Evolutionary conservation across 2,113 vertebrate species (phyloP), one percentile per base, ranked within the genome.

Genomic region (Neolamprologus variostigma): DNA sequence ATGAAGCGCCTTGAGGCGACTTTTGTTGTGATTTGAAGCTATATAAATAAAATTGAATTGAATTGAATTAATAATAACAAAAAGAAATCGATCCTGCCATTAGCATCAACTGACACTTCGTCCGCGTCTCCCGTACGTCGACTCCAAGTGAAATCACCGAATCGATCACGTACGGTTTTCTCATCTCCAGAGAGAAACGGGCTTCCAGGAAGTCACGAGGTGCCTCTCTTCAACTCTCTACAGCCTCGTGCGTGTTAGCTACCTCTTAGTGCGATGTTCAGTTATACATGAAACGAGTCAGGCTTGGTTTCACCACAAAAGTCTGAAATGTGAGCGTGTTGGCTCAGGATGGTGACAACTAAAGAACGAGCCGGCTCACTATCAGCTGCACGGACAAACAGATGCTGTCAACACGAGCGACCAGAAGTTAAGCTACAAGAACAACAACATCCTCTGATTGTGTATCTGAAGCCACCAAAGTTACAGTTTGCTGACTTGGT

Each of bases 121-220:
- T n/a, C n/a, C n/a, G n/a, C n/a, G n/a, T n/a, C n/a, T n/a, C n/a
- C 31, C 23, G 53, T 10, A 2, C 19, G 59, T 26, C 2, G 5
- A 50, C 66, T 61, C n/a, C 66, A 82, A 26, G 57, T 84, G 80
- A 73, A 82, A 89, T 73, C 82, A 55, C 8, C 3, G 7, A 79
- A 86, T 91, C 47, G 8, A 89, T 89, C 2, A 5, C 6, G 9
- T 35, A 28, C 66, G 33, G 81, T 66, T 55, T 83, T 79, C 28
- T 35, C 47, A 26, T 54, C 57, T 42, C 28, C 6, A 2, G 68
- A 37, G 82, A 90, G 11, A 71, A 19, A 31, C 23, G 2, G 8
- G 47, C 85, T 87, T 91, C 86, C 84, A 73, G 84, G n/a, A 80
- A 89, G 87, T 89, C 66, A 89, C 61, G 81, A 33, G 78, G 51